Base-by-base conservation (phyloP, 2,888 invertebrate genomes). In the Ormia ochracea region DNA sequence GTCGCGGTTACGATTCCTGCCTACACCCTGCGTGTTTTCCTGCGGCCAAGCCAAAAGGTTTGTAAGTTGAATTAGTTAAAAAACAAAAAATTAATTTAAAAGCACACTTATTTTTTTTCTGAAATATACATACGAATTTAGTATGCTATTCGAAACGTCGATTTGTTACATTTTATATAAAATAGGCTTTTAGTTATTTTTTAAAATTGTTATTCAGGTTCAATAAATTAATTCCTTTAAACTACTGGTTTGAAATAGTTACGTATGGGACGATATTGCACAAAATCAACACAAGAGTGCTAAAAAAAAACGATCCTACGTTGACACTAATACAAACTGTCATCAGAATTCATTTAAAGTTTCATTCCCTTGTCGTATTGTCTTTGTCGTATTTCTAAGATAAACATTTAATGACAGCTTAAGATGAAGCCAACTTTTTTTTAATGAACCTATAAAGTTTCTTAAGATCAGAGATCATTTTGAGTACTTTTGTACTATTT, bases 341-440 rank as follows among this genome's bases (percentile, higher is more conserved):
- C 80, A 80, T 80, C 80, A 80, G 80, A 80, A 80, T 80, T 80
- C 80, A 76, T 73, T 80, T 80, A 80, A 76, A 72, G 54, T 72
- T 78, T 70, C 26, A 41, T 63, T 63, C 54, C 56, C n/a, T 70
- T 76, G 69, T 63, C 63, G 68, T 52, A 33, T 41, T 74, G 48
- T 52, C 59, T 70, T 72, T 33, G 56, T 74, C 66, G 75, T 80
- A 56, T 72, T 80, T 80, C 63, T 63, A 48, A 76, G 73, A 80
- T 80, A 80, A 80, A 80, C 72, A 80, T 73, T 80, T 68, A 73
- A 80, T 80, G 80, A 76, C 80, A 80, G 68, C 80, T 76, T 80
- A 80, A 80, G 76, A 63, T 73, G 61, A 63, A 76, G 33, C 56
- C 68, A 36, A 68, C 36, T 48, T 58, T 43, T 65, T 59, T 26